Evolutionary conservation across 2,797 vertebrate genomes (phyloP).

Genomic region (Scolopax bukidnonensis): DNA sequence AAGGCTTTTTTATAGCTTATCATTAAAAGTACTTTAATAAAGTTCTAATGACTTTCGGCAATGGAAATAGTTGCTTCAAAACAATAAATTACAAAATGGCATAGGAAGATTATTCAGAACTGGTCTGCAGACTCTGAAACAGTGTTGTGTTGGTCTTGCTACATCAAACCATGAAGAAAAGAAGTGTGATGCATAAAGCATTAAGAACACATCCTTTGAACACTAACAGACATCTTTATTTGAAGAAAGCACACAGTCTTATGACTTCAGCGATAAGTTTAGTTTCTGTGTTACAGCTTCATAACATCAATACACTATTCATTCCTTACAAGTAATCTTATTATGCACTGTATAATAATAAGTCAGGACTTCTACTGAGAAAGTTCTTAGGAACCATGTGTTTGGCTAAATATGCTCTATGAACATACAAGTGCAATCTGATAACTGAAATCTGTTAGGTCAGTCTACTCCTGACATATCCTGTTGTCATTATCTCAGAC

Average conservation of each 20-base stretch:
- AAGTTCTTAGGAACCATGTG: background rate
- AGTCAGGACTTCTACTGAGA: background rate
- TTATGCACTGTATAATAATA: background rate
- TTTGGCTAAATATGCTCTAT: background rate
- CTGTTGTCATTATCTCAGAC: background rate
- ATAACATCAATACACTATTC: background rate
- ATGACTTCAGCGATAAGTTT: background rate
- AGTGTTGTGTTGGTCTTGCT: background rate
- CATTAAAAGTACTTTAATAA: too few species aligned
- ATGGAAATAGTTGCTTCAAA: constrained; percentile 1
- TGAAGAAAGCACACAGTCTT: background rate
- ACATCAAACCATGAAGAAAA: background rate
- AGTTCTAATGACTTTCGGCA: background rate
- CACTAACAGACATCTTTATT: background rate
- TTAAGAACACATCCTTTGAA: background rate
- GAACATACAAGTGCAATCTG: background rate
- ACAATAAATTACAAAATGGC: background rate
- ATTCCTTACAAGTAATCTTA: background rate
- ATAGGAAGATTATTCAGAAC: background rate
- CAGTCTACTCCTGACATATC: background rate
- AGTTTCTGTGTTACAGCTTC: background rate
- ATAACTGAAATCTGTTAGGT: background rate
- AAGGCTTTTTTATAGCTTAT: too few species aligned
- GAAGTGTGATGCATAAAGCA: background rate
- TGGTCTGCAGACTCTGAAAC: background rate